Evolutionary conservation across 2,797 vertebrate species (phyloP).

Genomic region (Psittacula derbiana): DNA sequence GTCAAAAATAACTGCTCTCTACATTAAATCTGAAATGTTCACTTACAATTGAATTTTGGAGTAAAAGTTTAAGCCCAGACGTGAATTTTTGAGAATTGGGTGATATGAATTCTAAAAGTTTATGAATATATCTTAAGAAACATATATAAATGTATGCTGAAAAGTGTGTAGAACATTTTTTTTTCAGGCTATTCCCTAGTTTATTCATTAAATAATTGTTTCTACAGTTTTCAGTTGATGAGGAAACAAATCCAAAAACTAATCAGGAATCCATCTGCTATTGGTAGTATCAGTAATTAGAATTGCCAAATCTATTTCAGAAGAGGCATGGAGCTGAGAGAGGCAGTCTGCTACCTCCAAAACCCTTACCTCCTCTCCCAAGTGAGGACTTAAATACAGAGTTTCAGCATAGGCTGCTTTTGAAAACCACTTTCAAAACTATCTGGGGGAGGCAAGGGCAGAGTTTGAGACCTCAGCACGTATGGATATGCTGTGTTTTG

Average conservation of each 20-base stretch:
- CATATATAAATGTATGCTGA: neutral
- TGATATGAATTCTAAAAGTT: neutral
- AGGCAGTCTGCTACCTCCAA: neutral
- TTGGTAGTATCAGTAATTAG: neutral
- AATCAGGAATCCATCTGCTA: neutral
- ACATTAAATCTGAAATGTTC: neutral
- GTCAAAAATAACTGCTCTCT: neutral
- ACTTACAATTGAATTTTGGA: neutral
- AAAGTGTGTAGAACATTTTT: neutral
- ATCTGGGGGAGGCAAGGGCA: neutral
- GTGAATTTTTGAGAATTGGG: neutral
- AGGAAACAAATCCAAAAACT: constrained; percentile 7
- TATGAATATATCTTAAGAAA: neutral
- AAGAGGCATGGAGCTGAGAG: neutral
- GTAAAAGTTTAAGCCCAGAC: neutral
- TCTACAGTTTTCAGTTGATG: neutral
- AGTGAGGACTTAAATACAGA: neutral
- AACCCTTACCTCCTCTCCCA: neutral
- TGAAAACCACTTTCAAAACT: neutral
- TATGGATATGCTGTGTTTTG: neutral
- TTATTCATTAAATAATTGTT: neutral
- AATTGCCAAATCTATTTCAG: neutral
- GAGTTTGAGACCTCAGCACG: neutral
- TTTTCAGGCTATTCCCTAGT: neutral
- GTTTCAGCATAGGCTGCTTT: neutral